Evolutionary conservation across 1,140 invertebrate genomes (phyloP), one percentile per base, ranked within the genome.

Genomic region (Pogonomyrmex barbatus): DNA sequence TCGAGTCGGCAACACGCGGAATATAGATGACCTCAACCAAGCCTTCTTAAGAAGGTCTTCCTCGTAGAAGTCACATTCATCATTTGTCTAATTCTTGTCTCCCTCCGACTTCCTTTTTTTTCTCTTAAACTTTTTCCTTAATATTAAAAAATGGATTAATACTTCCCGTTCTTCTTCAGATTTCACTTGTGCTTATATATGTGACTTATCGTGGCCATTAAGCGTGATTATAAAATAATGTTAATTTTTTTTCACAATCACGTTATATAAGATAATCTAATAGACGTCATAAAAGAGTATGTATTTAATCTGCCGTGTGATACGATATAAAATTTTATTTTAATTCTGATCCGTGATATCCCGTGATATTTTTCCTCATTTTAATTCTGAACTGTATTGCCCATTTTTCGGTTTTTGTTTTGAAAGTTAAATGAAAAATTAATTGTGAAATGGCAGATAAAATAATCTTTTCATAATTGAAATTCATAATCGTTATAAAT

Each of bases 1-100:
- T 94, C 94, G 93, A 91, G 92, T 95, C 85, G 94, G 93, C 87
- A 94, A 93, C 88, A 91, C 93, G 58, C 95, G 94, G 94, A 95
- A 93, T 90, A 94, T 94, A 90, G 94, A 95, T 91, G 94, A 95
- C 87, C 91, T 94, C 10, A 94, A 92, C 62, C 24, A 94, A 94
- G 89, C 93, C 94, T 17, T 93, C 94, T 56, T 94, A 95, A 89
- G 92, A 95, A 89, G 92, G 93, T 87, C 93, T 93, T 81, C 93
- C 93, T 91, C 92, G 94, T 94, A 63, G 47, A 91, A 91, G 68
- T 84, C 50, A 75, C 77, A 91, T 90, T 56, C 39, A 85, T 54
- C 60, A 90, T 84, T 90, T 90, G 84, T 91, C 78, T 88, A 81
- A 81, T 36, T 73, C 24, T 14, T 30, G 24, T 63, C 58, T 86